These are phyloP conservation scores for Holcopasites calliopsidis DNA, from an alignment of 1,140 invertebrate species.

Conservation along the genomic window DNA sequence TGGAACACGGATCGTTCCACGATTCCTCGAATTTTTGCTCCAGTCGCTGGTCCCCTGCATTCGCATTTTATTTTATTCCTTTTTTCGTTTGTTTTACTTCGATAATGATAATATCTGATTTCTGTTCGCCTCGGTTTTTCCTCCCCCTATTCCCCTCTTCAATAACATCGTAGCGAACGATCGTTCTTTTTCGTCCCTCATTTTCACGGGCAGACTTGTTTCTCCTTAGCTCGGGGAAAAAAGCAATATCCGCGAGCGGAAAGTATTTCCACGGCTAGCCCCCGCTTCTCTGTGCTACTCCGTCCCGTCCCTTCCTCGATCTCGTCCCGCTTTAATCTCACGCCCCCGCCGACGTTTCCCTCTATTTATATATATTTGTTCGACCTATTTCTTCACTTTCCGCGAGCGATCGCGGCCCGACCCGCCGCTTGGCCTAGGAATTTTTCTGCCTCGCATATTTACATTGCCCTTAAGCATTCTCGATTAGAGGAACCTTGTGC, in stretches of 20 bases:
- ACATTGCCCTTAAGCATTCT: constrained; percentile 7
- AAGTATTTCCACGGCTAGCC: neutral
- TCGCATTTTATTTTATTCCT: too few species aligned
- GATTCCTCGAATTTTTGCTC: neutral
- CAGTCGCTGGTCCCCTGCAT: neutral
- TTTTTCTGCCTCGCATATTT: neutral
- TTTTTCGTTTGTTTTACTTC: neutral
- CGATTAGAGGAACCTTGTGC: too few species aligned
- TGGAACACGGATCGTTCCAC: neutral
- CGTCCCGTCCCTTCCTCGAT: too few species aligned
- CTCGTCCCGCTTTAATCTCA: constrained; percentile 3
- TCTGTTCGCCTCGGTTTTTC: neutral
- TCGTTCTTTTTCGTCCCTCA: neutral
- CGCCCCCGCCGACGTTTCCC: neutral
- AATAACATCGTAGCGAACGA: neutral
- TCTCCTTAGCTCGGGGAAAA: neutral
- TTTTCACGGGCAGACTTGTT: neutral
- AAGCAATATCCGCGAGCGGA: neutral
- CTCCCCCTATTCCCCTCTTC: neutral
- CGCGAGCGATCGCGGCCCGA: neutral
- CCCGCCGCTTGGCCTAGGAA: neutral
- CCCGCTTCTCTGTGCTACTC: neutral
- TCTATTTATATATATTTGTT: constrained; percentile 4
- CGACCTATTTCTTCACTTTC: constrained; percentile 25
- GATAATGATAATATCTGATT: neutral